phyloP scores from a whole-genome alignment of 2,888 invertebrate genomes.

The Neria commutata region DNA sequence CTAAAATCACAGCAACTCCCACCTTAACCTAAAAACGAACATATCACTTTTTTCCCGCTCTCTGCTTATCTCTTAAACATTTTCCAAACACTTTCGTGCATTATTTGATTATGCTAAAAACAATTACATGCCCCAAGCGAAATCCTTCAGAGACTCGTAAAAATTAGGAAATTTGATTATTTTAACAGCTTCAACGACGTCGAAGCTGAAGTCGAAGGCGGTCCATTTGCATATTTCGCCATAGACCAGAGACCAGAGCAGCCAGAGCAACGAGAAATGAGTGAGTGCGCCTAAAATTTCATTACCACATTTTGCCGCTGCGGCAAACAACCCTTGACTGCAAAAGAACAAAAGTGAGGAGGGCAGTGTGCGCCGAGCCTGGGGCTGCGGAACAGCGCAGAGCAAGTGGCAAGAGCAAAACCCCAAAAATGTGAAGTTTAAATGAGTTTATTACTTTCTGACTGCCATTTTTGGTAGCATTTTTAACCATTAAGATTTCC shows the following conservation, averaged over 20 bases:
- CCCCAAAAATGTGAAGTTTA: slow-evolving; percentile 28
- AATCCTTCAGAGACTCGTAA: slow-evolving; percentile 46
- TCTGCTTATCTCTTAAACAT: too few species aligned
- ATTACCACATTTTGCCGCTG: slow-evolving; percentile 33
- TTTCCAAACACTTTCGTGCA: slow-evolving; percentile 29
- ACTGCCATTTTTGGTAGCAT: slow-evolving; percentile 35
- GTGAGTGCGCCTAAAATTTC: slow-evolving; percentile 39
- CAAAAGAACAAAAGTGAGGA: background rate
- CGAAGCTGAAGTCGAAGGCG: slow-evolving; percentile 8
- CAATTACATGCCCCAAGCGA: slow-evolving; percentile 23
- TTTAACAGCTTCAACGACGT: slow-evolving; percentile 40
- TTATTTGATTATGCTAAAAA: slow-evolving; percentile 40
- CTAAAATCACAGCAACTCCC: too few species aligned
- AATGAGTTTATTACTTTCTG: slow-evolving; percentile 52
- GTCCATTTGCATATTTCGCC: slow-evolving; percentile 48
- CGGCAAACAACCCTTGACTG: background rate
- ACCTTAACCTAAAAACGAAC: too few species aligned
- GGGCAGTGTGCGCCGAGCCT: background rate
- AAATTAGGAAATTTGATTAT: slow-evolving; percentile 58
- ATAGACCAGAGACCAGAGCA: slow-evolving; percentile 13
- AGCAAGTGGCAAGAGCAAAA: slow-evolving; percentile 27
- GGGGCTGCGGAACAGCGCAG: background rate
- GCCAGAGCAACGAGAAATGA: slow-evolving; percentile 33
- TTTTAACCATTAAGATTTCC: slow-evolving; percentile 44
- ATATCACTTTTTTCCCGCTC: too few species aligned